phyloP scores from a whole-genome alignment of 2,797 vertebrate species.

The Tiaroga cobitis region DNA sequence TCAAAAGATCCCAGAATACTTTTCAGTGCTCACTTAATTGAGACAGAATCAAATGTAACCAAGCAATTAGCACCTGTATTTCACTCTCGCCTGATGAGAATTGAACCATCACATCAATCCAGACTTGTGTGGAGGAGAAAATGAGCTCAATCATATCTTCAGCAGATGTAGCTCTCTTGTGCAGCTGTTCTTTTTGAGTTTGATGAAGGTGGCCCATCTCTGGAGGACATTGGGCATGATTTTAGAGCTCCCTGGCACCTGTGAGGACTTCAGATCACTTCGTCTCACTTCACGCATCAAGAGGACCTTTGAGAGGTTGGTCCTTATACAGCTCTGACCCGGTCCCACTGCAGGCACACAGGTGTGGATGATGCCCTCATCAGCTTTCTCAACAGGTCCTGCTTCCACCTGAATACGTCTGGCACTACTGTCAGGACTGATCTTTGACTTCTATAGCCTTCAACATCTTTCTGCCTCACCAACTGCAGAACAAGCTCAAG shows the following conservation, averaged over 20 bases:
- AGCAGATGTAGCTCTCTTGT: conserved; percentile 29
- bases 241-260: background rate
- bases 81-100: conserved; percentile 5
- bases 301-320: conserved; percentile 8
- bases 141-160: conserved; percentile 24
- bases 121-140: conserved; percentile 19
- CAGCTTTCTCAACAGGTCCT: conserved; percentile 28
- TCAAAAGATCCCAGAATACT: conserved; percentile 28
- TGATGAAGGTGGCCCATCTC: conserved; percentile 9
- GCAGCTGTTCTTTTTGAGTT: conserved; percentile 10
- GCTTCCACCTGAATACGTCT: conserved; percentile 7
- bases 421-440: conserved; percentile 25
- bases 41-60: conserved; percentile 29
- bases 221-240: background rate
- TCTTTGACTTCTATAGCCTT: conserved; percentile 24
- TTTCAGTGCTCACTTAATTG: background rate
- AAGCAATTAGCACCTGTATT: conserved; percentile 38
- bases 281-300: conserved; percentile 10
- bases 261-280: conserved; percentile 7
- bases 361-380: conserved; percentile 15
- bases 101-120: conserved; percentile 35
- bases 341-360: background rate
- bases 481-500: background rate
- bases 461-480: background rate
- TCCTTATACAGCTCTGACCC: conserved; percentile 17